Evolutionary conservation across 1,140 invertebrate genomes (phyloP).

Genomic region (Andrena cerasifolii): DNA sequence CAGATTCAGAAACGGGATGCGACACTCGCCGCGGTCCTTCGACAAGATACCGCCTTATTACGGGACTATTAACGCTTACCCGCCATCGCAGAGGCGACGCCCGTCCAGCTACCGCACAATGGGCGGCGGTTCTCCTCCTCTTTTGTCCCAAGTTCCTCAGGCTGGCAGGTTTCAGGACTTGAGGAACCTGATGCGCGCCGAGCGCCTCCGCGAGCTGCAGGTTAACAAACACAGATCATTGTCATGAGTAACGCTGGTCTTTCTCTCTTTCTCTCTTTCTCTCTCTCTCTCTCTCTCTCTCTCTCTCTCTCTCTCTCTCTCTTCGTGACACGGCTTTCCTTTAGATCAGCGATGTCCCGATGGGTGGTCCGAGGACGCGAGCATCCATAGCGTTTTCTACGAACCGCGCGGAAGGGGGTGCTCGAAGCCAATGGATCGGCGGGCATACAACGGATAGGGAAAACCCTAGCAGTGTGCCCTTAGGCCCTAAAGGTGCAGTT

Average conservation of each 20-base stretch:
- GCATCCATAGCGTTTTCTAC: too few species aligned
- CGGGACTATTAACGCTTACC: slow-evolving; percentile 78
- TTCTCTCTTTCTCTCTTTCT: too few species aligned
- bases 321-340: too few species aligned
- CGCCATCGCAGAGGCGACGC: slow-evolving; percentile 72
- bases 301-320: too few species aligned
- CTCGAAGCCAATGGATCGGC: too few species aligned
- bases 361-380: too few species aligned
- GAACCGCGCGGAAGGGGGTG: too few species aligned
- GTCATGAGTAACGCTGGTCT: not conserved
- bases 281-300: too few species aligned
- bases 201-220: slow-evolving; percentile 86
- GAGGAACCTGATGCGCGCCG: slow-evolving; percentile 84
- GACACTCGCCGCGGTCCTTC: slow-evolving; percentile 76
- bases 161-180: slow-evolving; percentile 86
- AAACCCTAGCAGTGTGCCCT: too few species aligned
- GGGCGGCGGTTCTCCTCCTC: slow-evolving; percentile 60
- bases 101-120: slow-evolving; percentile 70
- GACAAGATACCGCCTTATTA: slow-evolving; percentile 80
- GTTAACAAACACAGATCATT: slow-evolving; percentile 53
- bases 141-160: slow-evolving; percentile 79
- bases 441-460: too few species aligned
- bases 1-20: slow-evolving; percentile 76
- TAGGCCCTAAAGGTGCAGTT: too few species aligned
- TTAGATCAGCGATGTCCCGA: too few species aligned